These are phyloP conservation scores for Laspeyria flexula DNA, from an alignment of 2,888 invertebrate species.

Conservation along the genomic window DNA sequence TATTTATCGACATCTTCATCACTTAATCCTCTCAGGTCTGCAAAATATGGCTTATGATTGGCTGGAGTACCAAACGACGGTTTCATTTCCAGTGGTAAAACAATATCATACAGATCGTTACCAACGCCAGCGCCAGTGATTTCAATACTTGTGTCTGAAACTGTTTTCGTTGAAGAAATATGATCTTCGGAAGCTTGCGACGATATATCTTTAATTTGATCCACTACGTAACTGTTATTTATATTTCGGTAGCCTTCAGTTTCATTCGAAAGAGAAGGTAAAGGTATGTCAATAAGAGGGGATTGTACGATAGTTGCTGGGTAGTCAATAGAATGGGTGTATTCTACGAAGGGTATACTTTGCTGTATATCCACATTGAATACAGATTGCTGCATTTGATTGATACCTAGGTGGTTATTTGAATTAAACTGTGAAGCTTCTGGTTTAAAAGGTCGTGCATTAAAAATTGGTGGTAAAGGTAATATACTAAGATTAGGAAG, in stretches of 20 bases:
- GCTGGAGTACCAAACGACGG: conserved; percentile 50
- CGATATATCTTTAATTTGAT: conserved; percentile 80
- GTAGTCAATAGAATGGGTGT: conserved; percentile 89
- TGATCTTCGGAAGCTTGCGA: conserved; percentile 83
- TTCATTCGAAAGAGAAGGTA: conserved; percentile 62
- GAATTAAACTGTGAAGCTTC: conserved; percentile 55
- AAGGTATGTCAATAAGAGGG: conserved; percentile 87
- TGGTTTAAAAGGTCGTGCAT: conserved; percentile 85
- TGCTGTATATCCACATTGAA: conserved; percentile 85
- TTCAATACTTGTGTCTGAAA: conserved; percentile 76
- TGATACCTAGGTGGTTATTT: conserved; percentile 63
- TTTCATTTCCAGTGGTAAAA: conserved; percentile 62
- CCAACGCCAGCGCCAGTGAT: conserved; percentile 69
- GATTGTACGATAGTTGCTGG: conserved; percentile 90
- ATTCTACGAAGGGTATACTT: conserved; percentile 89
- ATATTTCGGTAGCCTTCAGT: conserved; percentile 76
- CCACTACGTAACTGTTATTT: conserved; percentile 68
- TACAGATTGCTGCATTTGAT: conserved; percentile 60
- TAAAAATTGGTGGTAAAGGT: conserved; percentile 87
- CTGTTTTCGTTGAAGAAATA: conserved; percentile 72
- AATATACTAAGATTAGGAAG: conserved; percentile 88
- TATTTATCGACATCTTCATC: conserved; percentile 79
- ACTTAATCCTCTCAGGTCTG: conserved; percentile 74
- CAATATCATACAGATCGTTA: conserved; percentile 69
- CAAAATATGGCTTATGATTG: conserved; percentile 71